Percentiles rank a stretch among this genome's conserved stretches.
These are phyloP conservation scores for Pagetopsis macropterus DNA, from an alignment of 2,797 vertebrate species.

Conservation along the genomic window DNA sequence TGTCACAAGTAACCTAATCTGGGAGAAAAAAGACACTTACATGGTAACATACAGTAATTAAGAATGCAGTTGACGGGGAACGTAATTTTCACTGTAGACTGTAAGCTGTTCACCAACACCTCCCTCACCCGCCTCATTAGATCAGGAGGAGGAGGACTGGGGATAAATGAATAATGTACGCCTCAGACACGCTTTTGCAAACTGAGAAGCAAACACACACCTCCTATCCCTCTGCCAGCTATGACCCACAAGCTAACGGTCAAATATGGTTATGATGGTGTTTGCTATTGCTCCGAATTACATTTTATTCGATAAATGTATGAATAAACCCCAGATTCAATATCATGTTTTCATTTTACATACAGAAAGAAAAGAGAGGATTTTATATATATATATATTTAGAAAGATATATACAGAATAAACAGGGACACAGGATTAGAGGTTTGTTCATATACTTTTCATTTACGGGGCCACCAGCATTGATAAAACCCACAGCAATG, in stretches of 20 bases:
- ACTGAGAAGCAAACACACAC: slow-evolving; percentile 11
- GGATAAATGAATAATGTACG: slow-evolving; percentile 21
- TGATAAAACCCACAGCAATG: slow-evolving; percentile 15
- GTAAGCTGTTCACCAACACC: slow-evolving; percentile 3
- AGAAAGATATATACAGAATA: not conserved
- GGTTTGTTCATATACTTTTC: not conserved
- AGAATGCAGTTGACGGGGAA: too few relatives aligned
- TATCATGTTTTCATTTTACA: not conserved
- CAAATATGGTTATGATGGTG: not conserved
- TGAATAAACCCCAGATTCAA: not conserved
- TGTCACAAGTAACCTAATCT: too few relatives aligned
- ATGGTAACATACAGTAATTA: too few relatives aligned
- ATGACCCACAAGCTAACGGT: slow-evolving; percentile 7
- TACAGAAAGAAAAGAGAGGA: not conserved
- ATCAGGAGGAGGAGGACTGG: slow-evolving; percentile 13
- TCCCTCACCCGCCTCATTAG: slow-evolving; percentile 28
- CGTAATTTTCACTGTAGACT: too few relatives aligned
- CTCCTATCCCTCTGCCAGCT: slow-evolving; percentile 14
- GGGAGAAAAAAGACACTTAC: too few relatives aligned
- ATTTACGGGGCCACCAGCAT: not conserved
- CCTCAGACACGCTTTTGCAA: not conserved
- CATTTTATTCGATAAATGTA: slow-evolving; percentile 6
- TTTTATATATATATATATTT: not conserved
- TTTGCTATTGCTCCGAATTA: not conserved
- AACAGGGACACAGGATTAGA: slow-evolving; percentile 3